phyloP scores from a whole-genome alignment of 2,797 vertebrate genomes.

The Sylvia borin region DNA sequence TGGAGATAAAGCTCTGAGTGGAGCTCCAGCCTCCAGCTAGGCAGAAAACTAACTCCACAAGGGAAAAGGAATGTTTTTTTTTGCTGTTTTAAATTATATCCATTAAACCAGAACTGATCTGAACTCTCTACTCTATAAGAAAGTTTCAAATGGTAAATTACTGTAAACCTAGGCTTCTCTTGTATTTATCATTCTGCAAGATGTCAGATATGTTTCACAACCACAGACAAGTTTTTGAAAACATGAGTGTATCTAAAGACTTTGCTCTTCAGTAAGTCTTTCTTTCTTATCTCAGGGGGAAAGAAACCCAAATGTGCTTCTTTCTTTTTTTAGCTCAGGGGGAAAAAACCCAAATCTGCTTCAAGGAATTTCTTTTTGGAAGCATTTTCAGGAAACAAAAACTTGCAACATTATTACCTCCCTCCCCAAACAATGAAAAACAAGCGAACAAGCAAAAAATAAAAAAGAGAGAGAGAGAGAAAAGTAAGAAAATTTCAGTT shows the following conservation, averaged over 20 bases:
- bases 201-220: background rate
- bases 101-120: background rate
- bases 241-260: background rate
- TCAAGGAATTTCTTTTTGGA: background rate
- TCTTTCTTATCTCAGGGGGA: background rate
- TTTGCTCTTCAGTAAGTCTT: background rate
- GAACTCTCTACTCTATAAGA: background rate
- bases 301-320: background rate
- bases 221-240: background rate
- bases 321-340: background rate
- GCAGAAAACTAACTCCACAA: background rate
- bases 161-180: background rate
- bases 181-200: background rate
- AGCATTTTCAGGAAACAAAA: background rate
- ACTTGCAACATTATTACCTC: background rate
- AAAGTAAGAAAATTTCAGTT: background rate
- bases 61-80: background rate
- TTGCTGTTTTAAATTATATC: background rate
- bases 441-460: fast-evolving
- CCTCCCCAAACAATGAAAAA: background rate
- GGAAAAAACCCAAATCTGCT: background rate
- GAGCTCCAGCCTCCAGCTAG: background rate
- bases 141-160: background rate
- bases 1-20: background rate
- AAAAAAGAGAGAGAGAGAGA: too few relatives aligned